phyloP scores from a whole-genome alignment of 2,113 vertebrate genomes.

The Pluvianellus socialis region DNA sequence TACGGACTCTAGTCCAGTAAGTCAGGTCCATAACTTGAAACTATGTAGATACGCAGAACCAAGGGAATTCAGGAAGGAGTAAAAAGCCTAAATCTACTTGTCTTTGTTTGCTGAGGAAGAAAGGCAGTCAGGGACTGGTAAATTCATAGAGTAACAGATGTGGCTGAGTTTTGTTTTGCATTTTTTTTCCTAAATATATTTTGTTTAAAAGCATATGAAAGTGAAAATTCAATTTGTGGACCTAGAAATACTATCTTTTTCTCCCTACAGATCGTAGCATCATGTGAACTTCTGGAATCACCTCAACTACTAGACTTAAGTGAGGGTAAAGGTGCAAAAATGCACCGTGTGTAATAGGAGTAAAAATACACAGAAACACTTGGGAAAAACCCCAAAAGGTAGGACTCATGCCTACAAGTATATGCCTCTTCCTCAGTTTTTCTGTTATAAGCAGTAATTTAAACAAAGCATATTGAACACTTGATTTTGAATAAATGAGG shows the following conservation, averaged over 20 bases:
- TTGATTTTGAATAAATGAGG: slow-evolving; percentile 3
- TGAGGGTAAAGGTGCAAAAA: background rate
- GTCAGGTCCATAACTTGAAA: background rate
- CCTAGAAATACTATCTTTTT: background rate
- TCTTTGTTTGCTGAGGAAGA: background rate
- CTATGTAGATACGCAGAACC: background rate
- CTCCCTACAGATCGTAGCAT: background rate
- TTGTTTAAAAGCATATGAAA: background rate
- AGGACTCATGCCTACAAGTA: background rate
- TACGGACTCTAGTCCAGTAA: background rate
- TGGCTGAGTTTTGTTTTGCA: background rate
- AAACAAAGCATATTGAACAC: background rate
- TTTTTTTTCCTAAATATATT: background rate
- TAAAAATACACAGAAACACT: background rate
- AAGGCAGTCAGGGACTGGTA: background rate
- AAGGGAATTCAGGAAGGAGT: background rate
- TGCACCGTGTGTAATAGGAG: background rate
- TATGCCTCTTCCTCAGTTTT: background rate
- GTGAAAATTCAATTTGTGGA: background rate
- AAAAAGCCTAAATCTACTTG: background rate
- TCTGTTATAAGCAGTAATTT: background rate
- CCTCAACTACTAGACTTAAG: background rate
- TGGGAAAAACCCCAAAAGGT: background rate
- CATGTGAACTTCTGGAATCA: background rate
- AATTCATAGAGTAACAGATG: background rate